A percentile compares a stretch with the other conserved stretches of the same genome.
phyloP scores from a whole-genome alignment of 2,797 vertebrate genomes.

The Coccyzus lansbergi region DNA sequence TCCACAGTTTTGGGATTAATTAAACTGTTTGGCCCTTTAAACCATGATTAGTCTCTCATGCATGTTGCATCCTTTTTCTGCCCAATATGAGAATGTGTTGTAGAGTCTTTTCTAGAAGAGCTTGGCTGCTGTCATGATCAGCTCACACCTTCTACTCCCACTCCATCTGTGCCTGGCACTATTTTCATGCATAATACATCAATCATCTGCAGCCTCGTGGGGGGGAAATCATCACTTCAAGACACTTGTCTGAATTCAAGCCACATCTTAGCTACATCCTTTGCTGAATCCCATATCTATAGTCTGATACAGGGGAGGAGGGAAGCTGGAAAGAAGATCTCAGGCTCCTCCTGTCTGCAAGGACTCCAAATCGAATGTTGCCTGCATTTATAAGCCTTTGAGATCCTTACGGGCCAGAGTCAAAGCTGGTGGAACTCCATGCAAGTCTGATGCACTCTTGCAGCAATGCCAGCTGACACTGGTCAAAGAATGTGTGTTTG shows the following conservation, averaged over 20 bases:
- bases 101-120: conserved; percentile 37
- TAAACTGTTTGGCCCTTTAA: conserved; percentile 33
- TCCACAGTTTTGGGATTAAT: neutral
- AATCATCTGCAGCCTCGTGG: conserved; percentile 55
- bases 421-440: neutral
- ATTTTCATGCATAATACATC: conserved; percentile 67
- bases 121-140: conserved; percentile 63
- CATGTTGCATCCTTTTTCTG: conserved; percentile 8
- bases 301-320: neutral
- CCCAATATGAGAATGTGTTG: neutral
- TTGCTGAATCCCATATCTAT: neutral
- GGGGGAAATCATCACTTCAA: conserved; percentile 62
- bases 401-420: neutral
- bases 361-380: neutral
- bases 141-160: conserved; percentile 68
- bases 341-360: conserved; percentile 35
- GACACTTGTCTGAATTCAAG: conserved; percentile 67
- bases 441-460: neutral
- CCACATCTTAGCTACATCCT: conserved; percentile 30
- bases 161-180: conserved; percentile 64
- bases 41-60: neutral
- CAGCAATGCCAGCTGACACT: neutral
- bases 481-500: neutral
- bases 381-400: neutral
- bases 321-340: neutral